Conservation (phyloP, 1,140 invertebrate genomes). For the Cepaea nemoralis region DNA sequence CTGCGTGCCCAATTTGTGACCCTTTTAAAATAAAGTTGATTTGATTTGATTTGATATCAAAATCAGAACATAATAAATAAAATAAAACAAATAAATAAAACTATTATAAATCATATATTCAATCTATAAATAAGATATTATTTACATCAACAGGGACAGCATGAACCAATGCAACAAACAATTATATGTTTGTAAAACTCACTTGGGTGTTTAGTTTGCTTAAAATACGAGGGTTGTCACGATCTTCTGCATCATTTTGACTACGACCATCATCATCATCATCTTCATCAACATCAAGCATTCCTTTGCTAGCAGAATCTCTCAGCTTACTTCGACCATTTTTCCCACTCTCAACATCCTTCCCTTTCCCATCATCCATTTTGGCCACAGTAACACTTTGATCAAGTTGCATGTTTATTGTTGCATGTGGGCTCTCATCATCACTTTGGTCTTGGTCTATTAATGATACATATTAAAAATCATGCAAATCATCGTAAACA, state of each 20-base stretch:
- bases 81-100: no score
- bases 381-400: background rate
- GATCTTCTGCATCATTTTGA: background rate
- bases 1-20: no score
- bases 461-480: background rate
- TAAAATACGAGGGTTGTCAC: conserved; percentile 17
- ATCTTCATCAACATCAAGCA: background rate
- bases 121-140: no score
- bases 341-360: background rate
- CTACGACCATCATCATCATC: background rate
- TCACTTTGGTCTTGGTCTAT: conserved; percentile 23
- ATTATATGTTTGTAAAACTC: background rate
- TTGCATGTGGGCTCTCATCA: conserved; percentile 31
- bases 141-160: no score
- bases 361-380: background rate
- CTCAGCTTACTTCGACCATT: background rate
- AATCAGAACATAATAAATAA: no score
- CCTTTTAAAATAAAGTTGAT: no score
- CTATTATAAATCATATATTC: no score
- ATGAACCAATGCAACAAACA: no score
- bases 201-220: conserved; percentile 29
- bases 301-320: conserved; percentile 12
- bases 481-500: no score
- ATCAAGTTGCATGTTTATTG: background rate
- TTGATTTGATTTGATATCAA: no score